phyloP scores from a whole-genome alignment of 2,113 vertebrate genomes.

The Phalacrocorax aristotelis region DNA sequence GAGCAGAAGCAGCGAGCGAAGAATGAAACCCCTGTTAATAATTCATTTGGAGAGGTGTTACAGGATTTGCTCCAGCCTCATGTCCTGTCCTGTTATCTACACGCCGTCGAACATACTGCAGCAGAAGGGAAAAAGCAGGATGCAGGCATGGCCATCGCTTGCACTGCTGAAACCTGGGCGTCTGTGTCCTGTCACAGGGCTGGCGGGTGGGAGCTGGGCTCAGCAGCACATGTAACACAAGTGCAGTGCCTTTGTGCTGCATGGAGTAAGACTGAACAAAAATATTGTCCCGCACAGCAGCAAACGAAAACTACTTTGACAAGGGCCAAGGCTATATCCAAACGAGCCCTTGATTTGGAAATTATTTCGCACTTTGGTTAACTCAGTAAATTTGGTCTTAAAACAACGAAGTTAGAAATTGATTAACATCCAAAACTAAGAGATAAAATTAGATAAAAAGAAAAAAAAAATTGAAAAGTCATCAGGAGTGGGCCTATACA shows the following conservation, averaged over 20 bases:
- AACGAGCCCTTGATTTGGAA: neutral
- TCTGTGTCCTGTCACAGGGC: neutral
- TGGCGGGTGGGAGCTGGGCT: neutral
- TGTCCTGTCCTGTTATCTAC: slow-evolving; percentile 30
- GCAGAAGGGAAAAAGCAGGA: neutral
- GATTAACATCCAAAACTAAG: neutral
- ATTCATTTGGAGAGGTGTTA: slow-evolving; percentile 10
- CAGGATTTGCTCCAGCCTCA: slow-evolving; percentile 4
- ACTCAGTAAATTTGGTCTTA: neutral
- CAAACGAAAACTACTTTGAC: neutral
- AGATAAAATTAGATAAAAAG: neutral
- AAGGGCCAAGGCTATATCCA: neutral
- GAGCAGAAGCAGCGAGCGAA: neutral
- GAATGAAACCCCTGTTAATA: neutral
- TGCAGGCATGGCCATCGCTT: neutral
- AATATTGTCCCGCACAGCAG: neutral
- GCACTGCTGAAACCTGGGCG: neutral
- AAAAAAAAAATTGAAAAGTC: neutral
- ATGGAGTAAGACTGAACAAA: neutral
- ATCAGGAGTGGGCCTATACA: neutral
- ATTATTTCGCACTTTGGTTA: neutral
- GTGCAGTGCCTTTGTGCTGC: neutral
- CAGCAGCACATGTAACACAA: neutral
- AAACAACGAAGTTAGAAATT: neutral
- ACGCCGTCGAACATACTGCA: neutral